phyloP scores from a whole-genome alignment of 2,888 invertebrate species.

The Subacronicta megacephala region DNA sequence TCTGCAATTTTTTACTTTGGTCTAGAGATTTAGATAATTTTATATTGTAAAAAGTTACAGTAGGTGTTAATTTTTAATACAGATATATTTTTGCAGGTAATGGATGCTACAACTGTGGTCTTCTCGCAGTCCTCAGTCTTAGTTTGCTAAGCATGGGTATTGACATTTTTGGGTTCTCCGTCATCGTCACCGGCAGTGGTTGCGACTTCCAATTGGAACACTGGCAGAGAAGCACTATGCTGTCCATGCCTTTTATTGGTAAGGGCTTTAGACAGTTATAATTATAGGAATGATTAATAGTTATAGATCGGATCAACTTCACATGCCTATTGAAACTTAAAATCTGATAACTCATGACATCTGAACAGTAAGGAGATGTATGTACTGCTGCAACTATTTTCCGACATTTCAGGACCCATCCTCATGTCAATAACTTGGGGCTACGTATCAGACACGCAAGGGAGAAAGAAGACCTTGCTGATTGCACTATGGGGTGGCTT shows the following conservation, averaged over 20 bases:
- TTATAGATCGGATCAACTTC: too few relatives aligned
- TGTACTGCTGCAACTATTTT: too few relatives aligned
- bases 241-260: constrained; percentile 90
- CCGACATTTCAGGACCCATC: constrained; percentile 63
- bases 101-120: constrained; percentile 86
- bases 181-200: constrained; percentile 87
- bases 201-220: constrained; percentile 86
- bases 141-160: constrained; percentile 86
- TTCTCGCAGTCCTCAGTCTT: constrained; percentile 85
- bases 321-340: too few relatives aligned
- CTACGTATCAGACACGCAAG: constrained; percentile 69
- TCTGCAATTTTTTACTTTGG: too few relatives aligned
- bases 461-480: constrained; percentile 59
- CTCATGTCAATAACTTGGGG: constrained; percentile 70
- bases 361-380: too few relatives aligned
- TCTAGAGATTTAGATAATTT: too few relatives aligned
- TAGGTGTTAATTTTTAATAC: too few relatives aligned
- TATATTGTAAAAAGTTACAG: too few relatives aligned
- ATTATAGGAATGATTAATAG: too few relatives aligned
- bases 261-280: too few relatives aligned
- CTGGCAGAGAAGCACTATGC: constrained; percentile 84
- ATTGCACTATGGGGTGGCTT: constrained; percentile 61
- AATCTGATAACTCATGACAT: too few relatives aligned
- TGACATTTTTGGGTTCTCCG: constrained; percentile 88
- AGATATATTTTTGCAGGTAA: constrained; percentile 70